Base-by-base conservation (phyloP, 2,797 vertebrate species). In the Sibirionetta formosa region DNA sequence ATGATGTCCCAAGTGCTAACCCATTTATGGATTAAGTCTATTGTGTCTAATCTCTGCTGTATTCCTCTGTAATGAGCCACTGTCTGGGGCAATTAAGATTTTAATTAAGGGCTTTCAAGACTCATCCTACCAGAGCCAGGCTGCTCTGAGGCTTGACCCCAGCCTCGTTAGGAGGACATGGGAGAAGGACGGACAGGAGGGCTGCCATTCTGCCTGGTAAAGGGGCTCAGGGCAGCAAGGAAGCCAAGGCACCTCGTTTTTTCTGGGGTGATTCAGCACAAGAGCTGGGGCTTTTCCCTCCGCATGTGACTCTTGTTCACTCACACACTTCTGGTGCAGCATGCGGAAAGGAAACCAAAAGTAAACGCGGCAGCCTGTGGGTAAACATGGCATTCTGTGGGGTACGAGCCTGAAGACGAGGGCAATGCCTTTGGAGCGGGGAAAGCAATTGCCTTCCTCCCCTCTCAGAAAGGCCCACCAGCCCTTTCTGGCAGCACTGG, bases 321-420 rank as follows among this genome's bases (percentile, higher is more conserved):
- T 78, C 42, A 53, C 54, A 63, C 22, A 27, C 16, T 56, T 0
- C 0, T 2, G 29, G 65, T 0, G 0, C 0, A 0, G 75, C 42
- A 65, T 36, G 11, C 10, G 4, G 12, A 69, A n/a, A 84, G 57
- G 78, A 96, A 95, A 95, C 46, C 0, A 4, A 92, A 97, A 96
- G 66, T 51, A 61, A 82, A 23, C 1, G 1, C 5, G 2, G 57
- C 0, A 0, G 33, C 36, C 61, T 76, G 35, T 38, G 46, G 36
- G 38, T 51, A 61, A 82, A 24, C 1, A 1, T 5, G 3, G 57
- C 0, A 0, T 31, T 31, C 61, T 79, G 35, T 42, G 46, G 36
- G 38, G 15, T 9, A 29, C 22, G 27, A 48, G 51, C 18, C 20
- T 0, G 0, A 14, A 10, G 5, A 76, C 0, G 3, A 68, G 5